Evolutionary conservation across 2,797 vertebrate genomes (phyloP).

Genomic region (Eidolon dupreanum): DNA sequence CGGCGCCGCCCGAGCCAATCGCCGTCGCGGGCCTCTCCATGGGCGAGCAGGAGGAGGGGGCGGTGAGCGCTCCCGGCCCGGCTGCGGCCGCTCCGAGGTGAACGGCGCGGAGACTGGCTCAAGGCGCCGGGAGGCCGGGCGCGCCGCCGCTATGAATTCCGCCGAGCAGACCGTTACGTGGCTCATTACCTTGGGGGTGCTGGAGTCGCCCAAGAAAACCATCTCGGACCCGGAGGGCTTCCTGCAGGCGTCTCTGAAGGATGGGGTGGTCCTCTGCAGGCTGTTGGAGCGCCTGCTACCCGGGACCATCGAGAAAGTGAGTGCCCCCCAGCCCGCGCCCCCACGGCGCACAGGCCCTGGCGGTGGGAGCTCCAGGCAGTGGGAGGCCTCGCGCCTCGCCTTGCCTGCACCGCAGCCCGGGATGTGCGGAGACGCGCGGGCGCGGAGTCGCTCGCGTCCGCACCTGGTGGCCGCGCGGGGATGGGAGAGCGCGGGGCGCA

Average conservation of each 20-base stretch:
- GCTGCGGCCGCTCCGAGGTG: slow-evolving; percentile 82
- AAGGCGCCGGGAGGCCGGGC: slow-evolving; percentile 49
- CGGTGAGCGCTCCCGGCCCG: slow-evolving; percentile 80
- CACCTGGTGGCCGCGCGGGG: not conserved
- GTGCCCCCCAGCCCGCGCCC: slow-evolving; percentile 25
- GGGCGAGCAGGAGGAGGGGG: slow-evolving; percentile 83
- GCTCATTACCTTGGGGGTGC: slow-evolving; percentile 96
- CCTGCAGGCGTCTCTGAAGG: slow-evolving; percentile 91
- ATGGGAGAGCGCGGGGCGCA: not conserved
- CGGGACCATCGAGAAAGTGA: slow-evolving; percentile 95
- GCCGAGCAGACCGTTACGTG: slow-evolving; percentile 99
- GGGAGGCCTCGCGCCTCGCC: not conserved
- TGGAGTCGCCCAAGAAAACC: slow-evolving; percentile 98
- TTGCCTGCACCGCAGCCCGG: not conserved
- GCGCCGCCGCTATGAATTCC: slow-evolving; percentile 90
- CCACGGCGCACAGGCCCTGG: not conserved
- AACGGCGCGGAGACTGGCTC: slow-evolving; percentile 44
- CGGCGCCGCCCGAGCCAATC: slow-evolving; percentile 88
- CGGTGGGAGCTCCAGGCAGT: slow-evolving; percentile 39
- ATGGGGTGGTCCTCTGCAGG: slow-evolving; percentile 95
- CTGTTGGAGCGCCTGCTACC: slow-evolving; percentile 96
- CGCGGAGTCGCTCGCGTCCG: not conserved
- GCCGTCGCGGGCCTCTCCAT: slow-evolving; percentile 88
- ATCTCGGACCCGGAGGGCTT: slow-evolving; percentile 96
- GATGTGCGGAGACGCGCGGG: not conserved